Conservation (phyloP, 2,113 vertebrate species). For the Muscicapa adusta region DNA sequence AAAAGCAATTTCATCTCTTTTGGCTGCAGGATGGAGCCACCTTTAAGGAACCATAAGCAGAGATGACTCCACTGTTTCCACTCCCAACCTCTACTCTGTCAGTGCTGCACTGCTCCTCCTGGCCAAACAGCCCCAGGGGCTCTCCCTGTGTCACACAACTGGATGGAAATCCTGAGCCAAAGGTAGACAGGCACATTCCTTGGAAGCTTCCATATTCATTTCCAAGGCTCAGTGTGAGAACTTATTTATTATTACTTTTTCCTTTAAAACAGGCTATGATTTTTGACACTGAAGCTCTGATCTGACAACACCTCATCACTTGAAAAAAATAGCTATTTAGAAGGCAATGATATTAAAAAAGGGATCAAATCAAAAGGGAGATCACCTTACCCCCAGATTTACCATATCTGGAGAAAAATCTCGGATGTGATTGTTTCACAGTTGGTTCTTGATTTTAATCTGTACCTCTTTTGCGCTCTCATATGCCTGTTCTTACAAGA, state of each 20-base stretch:
- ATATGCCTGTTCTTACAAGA: background rate
- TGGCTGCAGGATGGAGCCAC: background rate
- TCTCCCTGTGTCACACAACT: background rate
- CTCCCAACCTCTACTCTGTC: background rate
- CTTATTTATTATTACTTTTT: background rate
- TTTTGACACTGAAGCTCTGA: background rate
- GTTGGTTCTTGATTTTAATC: background rate
- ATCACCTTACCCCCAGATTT: no score
- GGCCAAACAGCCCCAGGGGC: background rate
- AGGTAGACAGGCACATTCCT: background rate
- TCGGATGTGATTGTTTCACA: accelerated
- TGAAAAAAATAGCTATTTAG: background rate
- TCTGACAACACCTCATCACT: background rate
- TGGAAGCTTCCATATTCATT: background rate
- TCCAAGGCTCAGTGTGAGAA: background rate
- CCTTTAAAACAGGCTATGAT: background rate
- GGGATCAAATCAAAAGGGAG: background rate
- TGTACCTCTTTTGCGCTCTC: no score
- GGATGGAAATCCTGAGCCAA: background rate
- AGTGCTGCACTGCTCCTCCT: background rate
- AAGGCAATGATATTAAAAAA: background rate
- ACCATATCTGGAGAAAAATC: background rate
- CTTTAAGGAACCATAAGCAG: background rate
- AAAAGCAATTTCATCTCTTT: background rate
- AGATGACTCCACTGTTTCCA: background rate